phyloP scores from a whole-genome alignment of 2,888 invertebrate genomes.

The Hirtodrosophila alboralis region DNA sequence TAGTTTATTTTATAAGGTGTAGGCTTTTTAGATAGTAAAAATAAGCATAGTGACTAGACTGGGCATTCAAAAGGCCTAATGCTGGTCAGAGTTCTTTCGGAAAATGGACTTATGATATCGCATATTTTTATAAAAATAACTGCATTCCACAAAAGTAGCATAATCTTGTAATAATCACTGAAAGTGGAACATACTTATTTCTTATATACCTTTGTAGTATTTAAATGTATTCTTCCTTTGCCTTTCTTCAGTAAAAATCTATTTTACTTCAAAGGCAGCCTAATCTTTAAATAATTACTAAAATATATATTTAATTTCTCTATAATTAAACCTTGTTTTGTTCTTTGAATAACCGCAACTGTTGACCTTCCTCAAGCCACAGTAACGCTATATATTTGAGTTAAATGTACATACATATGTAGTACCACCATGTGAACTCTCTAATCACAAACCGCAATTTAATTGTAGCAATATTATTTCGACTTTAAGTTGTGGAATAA shows the following conservation, averaged over 20 bases:
- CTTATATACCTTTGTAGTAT: too few species aligned
- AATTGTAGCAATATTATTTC: constrained; percentile 50
- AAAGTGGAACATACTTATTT: too few species aligned
- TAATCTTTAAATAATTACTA: constrained; percentile 28
- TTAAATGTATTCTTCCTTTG: too few species aligned
- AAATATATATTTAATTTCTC: constrained; percentile 2
- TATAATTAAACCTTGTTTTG: constrained; percentile 10
- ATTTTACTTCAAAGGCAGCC: neutral
- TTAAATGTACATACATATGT: too few species aligned
- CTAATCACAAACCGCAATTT: constrained; percentile 66
- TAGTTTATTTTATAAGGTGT: constrained; percentile 52
- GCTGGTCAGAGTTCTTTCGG: constrained; percentile 13
- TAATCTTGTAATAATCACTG: constrained; percentile 27
- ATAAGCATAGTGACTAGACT: constrained; percentile 42
- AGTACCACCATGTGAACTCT: constrained; percentile 41
- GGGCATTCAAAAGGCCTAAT: neutral
- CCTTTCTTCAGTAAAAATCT: too few species aligned
- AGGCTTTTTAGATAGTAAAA: constrained; percentile 55
- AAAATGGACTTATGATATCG: constrained; percentile 28
- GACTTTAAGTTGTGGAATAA: constrained; percentile 31
- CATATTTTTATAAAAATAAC: neutral
- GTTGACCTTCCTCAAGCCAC: constrained; percentile 19
- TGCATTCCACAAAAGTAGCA: neutral
- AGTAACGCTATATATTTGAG: neutral
- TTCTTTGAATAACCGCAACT: constrained; percentile 28